These are phyloP conservation scores for Phenganax marumi DNA, from an alignment of 92 coral and sea anemone genomes.

Conservation along the genomic window DNA sequence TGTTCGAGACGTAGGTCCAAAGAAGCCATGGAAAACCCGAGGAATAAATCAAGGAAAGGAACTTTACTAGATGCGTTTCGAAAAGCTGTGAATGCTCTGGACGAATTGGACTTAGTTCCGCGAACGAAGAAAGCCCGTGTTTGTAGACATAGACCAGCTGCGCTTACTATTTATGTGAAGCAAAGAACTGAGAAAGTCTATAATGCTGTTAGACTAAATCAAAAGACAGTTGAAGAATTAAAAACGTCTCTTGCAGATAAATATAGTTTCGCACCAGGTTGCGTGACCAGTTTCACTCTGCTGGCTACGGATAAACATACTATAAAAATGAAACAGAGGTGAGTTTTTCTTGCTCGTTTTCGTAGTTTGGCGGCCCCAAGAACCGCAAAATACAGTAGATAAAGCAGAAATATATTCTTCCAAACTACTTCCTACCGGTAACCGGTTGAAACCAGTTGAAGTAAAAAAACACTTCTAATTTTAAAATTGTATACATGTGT, in stretches of 20 bases:
- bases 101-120: slow-evolving; percentile 44
- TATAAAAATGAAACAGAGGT: slow-evolving; percentile 8
- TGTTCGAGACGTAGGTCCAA: slow-evolving; percentile 28
- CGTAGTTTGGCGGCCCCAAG: background rate
- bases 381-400: background rate
- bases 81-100: slow-evolving; percentile 44
- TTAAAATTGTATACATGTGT: background rate
- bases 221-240: slow-evolving; percentile 41
- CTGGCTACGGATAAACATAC: background rate
- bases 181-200: slow-evolving; percentile 41
- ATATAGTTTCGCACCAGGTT: slow-evolving; percentile 32
- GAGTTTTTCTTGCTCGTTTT: background rate
- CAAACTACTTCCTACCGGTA: background rate
- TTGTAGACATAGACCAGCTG: slow-evolving; percentile 39
- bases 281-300: slow-evolving; percentile 35
- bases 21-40: slow-evolving; percentile 34
- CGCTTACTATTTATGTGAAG: slow-evolving; percentile 39
- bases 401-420: background rate
- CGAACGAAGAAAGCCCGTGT: slow-evolving; percentile 39
- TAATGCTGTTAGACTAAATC: slow-evolving; percentile 43
- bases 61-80: slow-evolving; percentile 41
- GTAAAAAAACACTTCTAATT: background rate
- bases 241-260: slow-evolving; percentile 31
- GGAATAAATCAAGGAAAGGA: slow-evolving; percentile 18
- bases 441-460: slow-evolving; percentile 14